Evolutionary conservation across 2,113 vertebrate genomes (phyloP).

Genomic region (Cyphomyrus discorhynchus): DNA sequence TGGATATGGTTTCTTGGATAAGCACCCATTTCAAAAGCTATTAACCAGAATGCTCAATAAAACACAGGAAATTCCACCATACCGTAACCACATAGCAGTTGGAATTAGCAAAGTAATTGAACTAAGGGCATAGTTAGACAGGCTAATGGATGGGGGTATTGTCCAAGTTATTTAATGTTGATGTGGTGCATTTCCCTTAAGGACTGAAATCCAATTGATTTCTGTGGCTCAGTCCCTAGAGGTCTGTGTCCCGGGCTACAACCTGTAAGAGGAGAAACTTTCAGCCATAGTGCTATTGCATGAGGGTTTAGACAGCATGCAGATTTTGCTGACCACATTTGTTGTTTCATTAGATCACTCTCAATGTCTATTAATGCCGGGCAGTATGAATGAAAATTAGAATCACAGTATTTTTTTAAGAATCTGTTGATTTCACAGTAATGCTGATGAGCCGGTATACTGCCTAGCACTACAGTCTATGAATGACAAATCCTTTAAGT

Average conservation of each 20-base stretch:
- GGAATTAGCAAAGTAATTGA: constrained; percentile 23
- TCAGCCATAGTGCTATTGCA: not conserved
- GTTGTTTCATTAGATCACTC: not conserved
- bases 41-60: constrained; percentile 32
- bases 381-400: not conserved
- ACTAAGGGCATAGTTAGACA: not conserved
- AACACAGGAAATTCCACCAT: constrained; percentile 18
- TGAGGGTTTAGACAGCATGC: not conserved
- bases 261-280: not conserved
- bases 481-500: not conserved
- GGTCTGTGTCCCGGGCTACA: not conserved
- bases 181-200: not conserved
- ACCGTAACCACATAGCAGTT: constrained; percentile 21
- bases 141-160: constrained; percentile 13
- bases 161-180: not conserved
- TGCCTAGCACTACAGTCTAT: not conserved
- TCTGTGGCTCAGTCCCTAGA: not conserved
- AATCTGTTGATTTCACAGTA: not conserved
- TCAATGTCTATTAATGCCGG: not conserved
- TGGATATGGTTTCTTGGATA: constrained; percentile 8
- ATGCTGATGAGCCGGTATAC: not conserved
- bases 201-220: not conserved
- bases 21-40: constrained; percentile 15
- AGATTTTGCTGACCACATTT: not conserved
- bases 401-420: not conserved